Evolutionary conservation across 1,140 invertebrate genomes (phyloP), one percentile per base, ranked within the genome.

Genomic region (Sarcophaga peregrina): DNA sequence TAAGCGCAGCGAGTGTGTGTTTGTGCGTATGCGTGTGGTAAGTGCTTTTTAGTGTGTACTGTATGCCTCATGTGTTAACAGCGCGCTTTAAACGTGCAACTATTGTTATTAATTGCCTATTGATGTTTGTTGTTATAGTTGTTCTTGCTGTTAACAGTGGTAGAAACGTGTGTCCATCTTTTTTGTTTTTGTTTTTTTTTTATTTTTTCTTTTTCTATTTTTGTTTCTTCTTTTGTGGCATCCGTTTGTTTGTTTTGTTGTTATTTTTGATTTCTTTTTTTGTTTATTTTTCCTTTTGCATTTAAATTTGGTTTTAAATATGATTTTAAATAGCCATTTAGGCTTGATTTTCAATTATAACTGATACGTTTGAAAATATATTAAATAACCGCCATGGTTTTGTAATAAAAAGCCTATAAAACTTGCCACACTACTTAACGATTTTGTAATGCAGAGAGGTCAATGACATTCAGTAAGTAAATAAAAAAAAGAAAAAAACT

Each of bases 61-160:
- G 17, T 17, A 20, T 68, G 62, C n/a, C 4, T 68, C 6, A 37
- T 37, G 25, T 37, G 25, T 37, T 37, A 37, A 37, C 25, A 2
- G 25, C 25, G 25, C 25, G 25, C 4, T 17, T n/a, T 68, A 68
- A 68, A 68, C 62, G 62, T 68, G 62, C 62, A 68, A 68, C 62
- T 68, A 68, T 68, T 68, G 62, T 68, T 68, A 68, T 68, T 68
- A 68, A 68, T 68, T 68, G 17, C n/a, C 62, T 68, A 58, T 68
- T 68, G 62, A 0, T 68, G 25, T 37, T 37, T 37, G 25, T 37
- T 37, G 25, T 37, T 37, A 37, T 37, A 37, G 25, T 37, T 37
- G 17, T 6, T 20, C n/a, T 68, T 20, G 62, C n/a, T 68, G 62
- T 37, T 37, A 37, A 37, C 25, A 37, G 5, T 68, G 54, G 62